These are phyloP conservation scores for Drosophila ogumai DNA, from an alignment of 1,140 invertebrate genomes.

Conservation along the genomic window DNA sequence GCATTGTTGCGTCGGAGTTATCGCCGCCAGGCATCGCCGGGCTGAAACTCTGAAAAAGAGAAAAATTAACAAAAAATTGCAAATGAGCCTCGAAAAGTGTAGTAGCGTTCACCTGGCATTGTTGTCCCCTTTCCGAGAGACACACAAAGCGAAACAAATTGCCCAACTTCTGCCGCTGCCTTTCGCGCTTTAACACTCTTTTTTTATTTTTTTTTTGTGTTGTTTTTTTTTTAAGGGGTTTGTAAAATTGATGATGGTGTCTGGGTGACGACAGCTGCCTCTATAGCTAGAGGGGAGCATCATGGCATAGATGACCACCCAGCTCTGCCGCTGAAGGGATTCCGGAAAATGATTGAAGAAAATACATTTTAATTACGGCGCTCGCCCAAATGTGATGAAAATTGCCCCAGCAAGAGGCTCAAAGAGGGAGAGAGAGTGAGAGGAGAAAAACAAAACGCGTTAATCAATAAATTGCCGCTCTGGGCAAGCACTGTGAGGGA, in stretches of 20 bases:
- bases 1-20: constrained; percentile 68
- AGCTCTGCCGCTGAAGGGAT: constrained; percentile 20
- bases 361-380: constrained; percentile 78
- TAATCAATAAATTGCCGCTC: constrained; percentile 74
- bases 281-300: not conserved
- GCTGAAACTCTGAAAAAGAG: constrained; percentile 24
- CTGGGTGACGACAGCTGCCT: constrained; percentile 69
- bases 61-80: constrained; percentile 78
- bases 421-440: not conserved
- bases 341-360: constrained; percentile 57
- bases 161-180: constrained; percentile 62
- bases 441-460: constrained; percentile 51
- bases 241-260: constrained; percentile 72
- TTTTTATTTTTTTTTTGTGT: constrained; percentile 6
- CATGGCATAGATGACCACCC: constrained; percentile 54
- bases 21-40: constrained; percentile 55
- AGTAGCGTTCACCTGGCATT: constrained; percentile 67
- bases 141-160: constrained; percentile 81
- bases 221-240: not conserved
- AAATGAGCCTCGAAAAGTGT: constrained; percentile 78
- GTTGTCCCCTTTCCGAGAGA: constrained; percentile 40
- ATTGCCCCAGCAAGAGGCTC: constrained; percentile 25
- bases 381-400: constrained; percentile 66
- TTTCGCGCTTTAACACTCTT: constrained; percentile 78
- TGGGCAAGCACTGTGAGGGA: constrained; percentile 20